Evolutionary conservation across 2,113 vertebrate genomes (phyloP), one percentile per base, ranked within the genome.

Genomic region (Synodontis membranacea): DNA sequence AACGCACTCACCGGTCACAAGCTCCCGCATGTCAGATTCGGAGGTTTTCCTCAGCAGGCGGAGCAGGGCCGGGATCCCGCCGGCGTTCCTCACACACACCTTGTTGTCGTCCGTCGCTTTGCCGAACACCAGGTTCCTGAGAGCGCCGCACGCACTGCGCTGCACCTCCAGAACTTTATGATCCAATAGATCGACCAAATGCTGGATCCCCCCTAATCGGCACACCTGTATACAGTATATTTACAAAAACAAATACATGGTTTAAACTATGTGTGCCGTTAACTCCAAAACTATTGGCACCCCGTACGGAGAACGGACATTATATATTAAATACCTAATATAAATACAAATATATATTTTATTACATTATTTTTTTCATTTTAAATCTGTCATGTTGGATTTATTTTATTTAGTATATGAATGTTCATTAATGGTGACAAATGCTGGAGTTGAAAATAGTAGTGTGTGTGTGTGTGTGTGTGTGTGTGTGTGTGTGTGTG

Each of bases 81-180:
- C 97, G 10, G 97, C 97, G 46, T 99, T 99, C 94, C 97, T 97
- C 95, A 99, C 96, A 0, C 97, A 97, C 92, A 99, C 96, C 92
- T 99, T 99, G 95, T 99, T 99, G 92, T 97, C 97, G 75, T 99
- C 98, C 0, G 97, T 99, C 82, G 97, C 98, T 86, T 98, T 99
- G 4, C 98, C 96, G 0, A 97, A 99, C 62, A 99, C 98, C 1
- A 99, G 95, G 92, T 99, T 99, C 89, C 97, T 95, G 88, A 99
- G 95, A 0, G 98, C 97, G 8, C 98, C 98, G 0, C 98, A 99
- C 50, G 97, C 96, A 2, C 97, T 98, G 92, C 97, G 97, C 94
- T 99, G 98, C 46, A 99, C 98, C 92, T 99, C 98, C 19, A 96
- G 88, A 62, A 96, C 95, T 90, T 97, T 96, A 94, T 99, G 96